These are phyloP conservation scores for Brachirus orientalis DNA, from an alignment of 2,113 vertebrate genomes.

Conservation along the genomic window DNA sequence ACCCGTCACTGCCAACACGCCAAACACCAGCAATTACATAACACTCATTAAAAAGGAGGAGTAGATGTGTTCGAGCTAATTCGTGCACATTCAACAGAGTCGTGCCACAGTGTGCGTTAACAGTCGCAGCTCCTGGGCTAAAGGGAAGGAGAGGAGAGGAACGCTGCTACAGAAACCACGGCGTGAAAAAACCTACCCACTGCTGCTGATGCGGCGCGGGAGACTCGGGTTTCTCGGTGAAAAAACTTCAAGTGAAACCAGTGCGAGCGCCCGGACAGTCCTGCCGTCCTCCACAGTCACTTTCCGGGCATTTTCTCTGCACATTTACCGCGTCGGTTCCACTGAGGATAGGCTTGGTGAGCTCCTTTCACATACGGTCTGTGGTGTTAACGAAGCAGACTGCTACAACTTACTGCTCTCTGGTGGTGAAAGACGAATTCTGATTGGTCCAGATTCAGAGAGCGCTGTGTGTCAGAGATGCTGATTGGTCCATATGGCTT, in stretches of 20 bases:
- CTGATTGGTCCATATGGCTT: constrained; percentile 58
- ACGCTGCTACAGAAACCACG: constrained; percentile 34
- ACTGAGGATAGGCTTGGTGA: neutral
- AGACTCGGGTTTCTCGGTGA: constrained; percentile 28
- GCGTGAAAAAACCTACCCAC: constrained; percentile 70
- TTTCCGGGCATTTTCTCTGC: constrained; percentile 44
- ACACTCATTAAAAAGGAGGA: neutral
- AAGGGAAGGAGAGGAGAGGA: constrained; percentile 18
- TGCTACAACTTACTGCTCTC: constrained; percentile 30
- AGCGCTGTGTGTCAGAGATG: constrained; percentile 27
- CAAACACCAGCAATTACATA: constrained; percentile 33
- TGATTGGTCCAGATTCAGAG: constrained; percentile 59
- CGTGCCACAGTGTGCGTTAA: neutral
- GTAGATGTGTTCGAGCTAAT: fast-evolving
- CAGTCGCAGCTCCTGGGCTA: constrained; percentile 27
- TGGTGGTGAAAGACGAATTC: constrained; percentile 8
- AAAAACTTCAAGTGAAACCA: constrained; percentile 28
- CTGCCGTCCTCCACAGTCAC: constrained; percentile 29
- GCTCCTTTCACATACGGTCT: constrained; percentile 14
- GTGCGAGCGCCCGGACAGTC: constrained; percentile 24
- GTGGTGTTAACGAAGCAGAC: neutral
- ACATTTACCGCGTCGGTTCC: neutral
- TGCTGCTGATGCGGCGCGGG: constrained; percentile 48
- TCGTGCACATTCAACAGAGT: neutral
- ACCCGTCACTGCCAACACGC: neutral